Conservation (phyloP, 2,888 invertebrate species). For the Ectropis crepuscularia region DNA sequence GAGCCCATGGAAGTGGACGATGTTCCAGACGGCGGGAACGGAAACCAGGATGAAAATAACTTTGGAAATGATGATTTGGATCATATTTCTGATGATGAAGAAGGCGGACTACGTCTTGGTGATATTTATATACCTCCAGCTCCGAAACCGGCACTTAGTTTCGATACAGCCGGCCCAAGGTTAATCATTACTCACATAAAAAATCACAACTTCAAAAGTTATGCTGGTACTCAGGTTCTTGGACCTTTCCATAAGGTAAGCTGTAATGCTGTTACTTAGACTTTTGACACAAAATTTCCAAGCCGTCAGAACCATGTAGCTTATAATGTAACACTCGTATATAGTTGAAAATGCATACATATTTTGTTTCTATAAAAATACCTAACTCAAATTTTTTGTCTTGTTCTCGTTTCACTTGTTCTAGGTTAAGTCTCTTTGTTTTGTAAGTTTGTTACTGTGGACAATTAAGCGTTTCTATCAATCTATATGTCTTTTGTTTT, state of each 20-base stretch:
- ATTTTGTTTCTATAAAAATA: too few relatives aligned
- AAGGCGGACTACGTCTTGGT: conserved; percentile 90
- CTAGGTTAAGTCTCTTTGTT: too few relatives aligned
- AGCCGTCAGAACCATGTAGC: too few relatives aligned
- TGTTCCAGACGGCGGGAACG: conserved; percentile 39
- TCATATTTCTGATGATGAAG: conserved; percentile 84
- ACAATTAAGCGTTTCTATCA: too few relatives aligned
- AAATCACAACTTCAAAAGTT: conserved; percentile 98
- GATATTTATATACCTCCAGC: conserved; percentile 94
- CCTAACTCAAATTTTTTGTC: background rate
- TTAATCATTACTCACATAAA: conserved; percentile 96
- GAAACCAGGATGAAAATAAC: conserved; percentile 45
- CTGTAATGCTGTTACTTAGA: conserved; percentile 10
- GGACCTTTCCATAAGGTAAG: conserved; percentile 98
- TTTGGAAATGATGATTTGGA: conserved; percentile 63
- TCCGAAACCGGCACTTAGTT: conserved; percentile 87
- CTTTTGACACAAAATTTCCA: too few relatives aligned
- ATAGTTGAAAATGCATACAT: too few relatives aligned
- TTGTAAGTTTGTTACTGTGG: too few relatives aligned
- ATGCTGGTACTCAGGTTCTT: conserved; percentile 91
- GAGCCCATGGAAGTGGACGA: conserved; percentile 76
- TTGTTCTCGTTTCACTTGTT: too few relatives aligned
- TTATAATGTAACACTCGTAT: too few relatives aligned
- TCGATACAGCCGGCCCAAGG: conserved; percentile 91
- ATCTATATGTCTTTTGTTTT: too few relatives aligned